These are phyloP conservation scores for Dendrolimus kikuchii DNA, from an alignment of 1,140 invertebrate species.

Conservation along the genomic window DNA sequence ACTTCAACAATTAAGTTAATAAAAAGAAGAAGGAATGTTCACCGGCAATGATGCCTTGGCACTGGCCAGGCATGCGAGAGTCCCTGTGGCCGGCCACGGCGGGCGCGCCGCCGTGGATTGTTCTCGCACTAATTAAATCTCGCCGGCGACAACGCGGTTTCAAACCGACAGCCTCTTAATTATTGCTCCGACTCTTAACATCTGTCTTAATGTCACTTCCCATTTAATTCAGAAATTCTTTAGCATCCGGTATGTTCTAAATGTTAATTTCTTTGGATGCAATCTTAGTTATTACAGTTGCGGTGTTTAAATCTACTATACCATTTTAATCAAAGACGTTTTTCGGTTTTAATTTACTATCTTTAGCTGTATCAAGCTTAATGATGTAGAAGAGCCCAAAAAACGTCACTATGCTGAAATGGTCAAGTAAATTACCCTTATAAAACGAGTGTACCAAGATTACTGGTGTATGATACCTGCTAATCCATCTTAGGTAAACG, in stretches of 20 bases:
- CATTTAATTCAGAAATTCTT: conserved; percentile 55
- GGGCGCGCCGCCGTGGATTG: conserved; percentile 29
- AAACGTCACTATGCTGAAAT: too few species aligned
- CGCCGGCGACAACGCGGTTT: conserved; percentile 56
- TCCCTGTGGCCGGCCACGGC: conserved; percentile 14
- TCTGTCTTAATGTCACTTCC: conserved; percentile 64
- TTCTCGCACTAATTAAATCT: conserved; percentile 67
- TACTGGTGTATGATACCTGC: too few species aligned
- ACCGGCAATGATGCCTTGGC: neutral
- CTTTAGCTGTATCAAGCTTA: too few species aligned
- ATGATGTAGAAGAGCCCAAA: too few species aligned
- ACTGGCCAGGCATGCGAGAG: conserved; percentile 4
- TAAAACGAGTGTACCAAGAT: too few species aligned
- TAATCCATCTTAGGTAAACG: too few species aligned
- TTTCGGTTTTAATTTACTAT: too few species aligned
- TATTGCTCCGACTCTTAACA: conserved; percentile 66
- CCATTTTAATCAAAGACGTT: neutral
- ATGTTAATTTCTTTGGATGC: conserved; percentile 25
- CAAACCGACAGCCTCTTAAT: conserved; percentile 66
- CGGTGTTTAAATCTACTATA: neutral
- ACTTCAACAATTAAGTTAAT: too few species aligned
- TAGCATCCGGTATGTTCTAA: conserved; percentile 22
- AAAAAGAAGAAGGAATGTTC: too few species aligned
- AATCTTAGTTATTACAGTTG: conserved; percentile 13
- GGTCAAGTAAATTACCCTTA: too few species aligned